phyloP scores from a whole-genome alignment of 2,888 invertebrate genomes.

The Branchellion lobata region DNA sequence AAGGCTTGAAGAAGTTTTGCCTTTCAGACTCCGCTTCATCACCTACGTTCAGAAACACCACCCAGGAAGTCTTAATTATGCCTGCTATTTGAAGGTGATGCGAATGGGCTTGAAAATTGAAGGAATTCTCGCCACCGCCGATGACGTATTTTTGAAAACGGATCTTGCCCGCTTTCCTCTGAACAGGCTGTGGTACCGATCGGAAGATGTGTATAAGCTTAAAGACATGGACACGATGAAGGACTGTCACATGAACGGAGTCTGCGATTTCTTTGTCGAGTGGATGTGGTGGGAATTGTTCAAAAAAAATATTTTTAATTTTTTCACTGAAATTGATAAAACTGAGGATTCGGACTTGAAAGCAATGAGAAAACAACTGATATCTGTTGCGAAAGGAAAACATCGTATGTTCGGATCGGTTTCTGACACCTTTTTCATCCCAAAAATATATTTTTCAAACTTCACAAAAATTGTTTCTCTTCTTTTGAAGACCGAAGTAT shows the following conservation, averaged over 20 bases:
- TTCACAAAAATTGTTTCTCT: background rate
- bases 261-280: background rate
- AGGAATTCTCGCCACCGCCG: background rate
- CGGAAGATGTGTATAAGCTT: too few relatives aligned
- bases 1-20: background rate
- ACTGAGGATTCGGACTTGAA: background rate
- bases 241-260: background rate
- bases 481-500: background rate
- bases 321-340: background rate
- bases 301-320: background rate
- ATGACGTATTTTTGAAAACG: background rate
- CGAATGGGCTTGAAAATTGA: background rate
- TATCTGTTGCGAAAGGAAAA: background rate
- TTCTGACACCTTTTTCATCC: background rate
- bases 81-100: background rate
- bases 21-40: background rate
- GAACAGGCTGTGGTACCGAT: background rate
- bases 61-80: background rate
- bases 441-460: background rate
- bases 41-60: background rate
- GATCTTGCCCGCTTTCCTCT: background rate
- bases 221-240: background rate
- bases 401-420: background rate
- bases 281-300: background rate
- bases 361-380: constrained; percentile 2